These are phyloP conservation scores for Prietella phreatophila DNA, from an alignment of 2,113 vertebrate species.

Conservation along the genomic window DNA sequence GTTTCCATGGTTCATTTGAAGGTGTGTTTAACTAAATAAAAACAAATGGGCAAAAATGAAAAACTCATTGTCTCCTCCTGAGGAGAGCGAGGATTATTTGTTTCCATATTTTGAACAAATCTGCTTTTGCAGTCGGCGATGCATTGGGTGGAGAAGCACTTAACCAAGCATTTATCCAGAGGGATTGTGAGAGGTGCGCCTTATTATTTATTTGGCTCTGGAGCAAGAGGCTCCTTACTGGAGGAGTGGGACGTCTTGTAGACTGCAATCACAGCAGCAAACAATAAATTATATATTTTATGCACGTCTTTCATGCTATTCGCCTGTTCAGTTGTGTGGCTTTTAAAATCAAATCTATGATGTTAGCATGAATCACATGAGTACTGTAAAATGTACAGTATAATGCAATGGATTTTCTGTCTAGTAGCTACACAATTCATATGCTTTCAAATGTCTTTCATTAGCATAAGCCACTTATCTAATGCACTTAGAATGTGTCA, in stretches of 20 bases:
- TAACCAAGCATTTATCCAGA: conserved; percentile 69
- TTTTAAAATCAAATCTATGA: not conserved
- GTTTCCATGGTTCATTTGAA: not conserved
- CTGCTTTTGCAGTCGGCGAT: conserved; percentile 62
- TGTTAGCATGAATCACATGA: not conserved
- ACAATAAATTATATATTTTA: not conserved
- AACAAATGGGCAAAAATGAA: conserved; percentile 59
- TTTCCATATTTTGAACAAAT: conserved; percentile 59
- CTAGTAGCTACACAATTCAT: not conserved
- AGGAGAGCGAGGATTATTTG: conserved; percentile 54
- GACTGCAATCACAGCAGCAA: not conserved
- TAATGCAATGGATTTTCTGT: not conserved
- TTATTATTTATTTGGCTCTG: conserved; percentile 68
- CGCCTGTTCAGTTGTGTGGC: not conserved
- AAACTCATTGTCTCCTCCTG: conserved; percentile 47
- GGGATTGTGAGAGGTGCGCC: conserved; percentile 59
- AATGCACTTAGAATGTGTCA: not conserved
- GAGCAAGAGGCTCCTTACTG: conserved; percentile 2
- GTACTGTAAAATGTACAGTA: not conserved
- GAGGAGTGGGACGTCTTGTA: conserved; percentile 23
- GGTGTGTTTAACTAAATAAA: conserved; percentile 57
- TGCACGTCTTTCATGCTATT: not conserved
- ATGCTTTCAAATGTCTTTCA: not conserved
- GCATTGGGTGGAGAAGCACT: conserved; percentile 62
- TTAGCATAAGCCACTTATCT: conserved; percentile 2